Base-by-base conservation (phyloP, 1,140 invertebrate genomes). In the Drosophila equinoxialis region DNA sequence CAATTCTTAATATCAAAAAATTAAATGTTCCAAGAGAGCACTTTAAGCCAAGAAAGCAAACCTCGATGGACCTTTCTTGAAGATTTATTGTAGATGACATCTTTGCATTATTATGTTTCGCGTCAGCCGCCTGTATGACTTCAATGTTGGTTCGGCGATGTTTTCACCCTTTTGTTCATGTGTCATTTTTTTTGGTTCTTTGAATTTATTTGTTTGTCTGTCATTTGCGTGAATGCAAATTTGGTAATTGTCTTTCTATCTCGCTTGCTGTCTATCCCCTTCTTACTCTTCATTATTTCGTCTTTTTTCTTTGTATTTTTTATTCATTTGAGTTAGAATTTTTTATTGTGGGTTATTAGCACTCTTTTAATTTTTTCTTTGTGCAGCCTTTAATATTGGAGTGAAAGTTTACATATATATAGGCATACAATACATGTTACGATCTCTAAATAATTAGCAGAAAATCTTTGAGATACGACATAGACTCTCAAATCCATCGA, bases 141-240 rank as follows among this genome's bases (percentile, higher is more conserved):
- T 81, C 63, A 68, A 79, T 65, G 71, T 41, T 55, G 17, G 66
- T 61, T 60, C 61, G 35, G 45, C 42, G 45, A 17, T 71, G 59
- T 55, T 23, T 63, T 30, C 59, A 39, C 54, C 10, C 14, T 58
- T 63, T 42, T 45, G 68, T 69, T 86, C 79, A 67, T 86, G 87
- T 80, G 77, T 89, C 75, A 77, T 77, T 74, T 83, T 83, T 79
- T 69, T 77, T 77, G 14, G 7, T 68, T 78, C 54, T 83, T 87
- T 83, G 79, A 87, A 87, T 87, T 87, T 87, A 87, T 87, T 79
- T 87, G 84, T 87, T 87, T 87, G 83, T 89, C 87, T 87, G 80
- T 68, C 65, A 80, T 83, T 83, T 66, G 78, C 81, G 79, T 68
- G 72, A 87, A 87, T 87, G 83, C 79, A 87, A 87, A 87, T 87